These are phyloP conservation scores for Smittia aterrima DNA, from an alignment of 2,888 invertebrate genomes.

Conservation along the genomic window DNA sequence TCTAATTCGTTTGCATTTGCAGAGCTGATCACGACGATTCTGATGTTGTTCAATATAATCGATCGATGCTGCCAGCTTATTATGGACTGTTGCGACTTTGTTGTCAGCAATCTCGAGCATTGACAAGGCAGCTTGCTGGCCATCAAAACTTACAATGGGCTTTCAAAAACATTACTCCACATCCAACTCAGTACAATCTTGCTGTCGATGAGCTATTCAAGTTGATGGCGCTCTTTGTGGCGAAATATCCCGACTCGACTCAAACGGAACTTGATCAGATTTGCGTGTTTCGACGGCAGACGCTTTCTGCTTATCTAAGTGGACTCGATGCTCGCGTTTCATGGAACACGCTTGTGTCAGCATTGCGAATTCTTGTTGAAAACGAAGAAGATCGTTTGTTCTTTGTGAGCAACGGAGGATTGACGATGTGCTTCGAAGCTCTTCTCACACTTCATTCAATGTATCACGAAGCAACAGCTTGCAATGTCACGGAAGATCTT, in stretches of 20 bases:
- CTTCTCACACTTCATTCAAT: constrained; percentile 88
- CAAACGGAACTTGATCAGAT: constrained; percentile 79
- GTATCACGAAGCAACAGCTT: constrained; percentile 90
- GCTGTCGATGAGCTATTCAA: constrained; percentile 91
- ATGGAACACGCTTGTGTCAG: constrained; percentile 91
- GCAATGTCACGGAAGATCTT: constrained; percentile 79
- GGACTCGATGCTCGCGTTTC: constrained; percentile 86
- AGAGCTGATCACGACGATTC: constrained; percentile 96
- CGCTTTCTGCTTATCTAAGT: constrained; percentile 83
- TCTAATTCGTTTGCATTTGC: background rate
- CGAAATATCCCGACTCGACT: constrained; percentile 74
- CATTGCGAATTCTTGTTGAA: constrained; percentile 84
- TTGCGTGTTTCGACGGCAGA: constrained; percentile 79
- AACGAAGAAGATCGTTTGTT: constrained; percentile 84
- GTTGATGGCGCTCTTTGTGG: constrained; percentile 83
- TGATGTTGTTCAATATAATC: constrained; percentile 90
- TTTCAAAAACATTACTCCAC: constrained; percentile 94
- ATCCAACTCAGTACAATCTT: constrained; percentile 85
- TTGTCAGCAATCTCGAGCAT: constrained; percentile 82
- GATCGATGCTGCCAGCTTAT: constrained; percentile 90
- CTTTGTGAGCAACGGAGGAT: constrained; percentile 86
- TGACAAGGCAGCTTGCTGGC: constrained; percentile 81
- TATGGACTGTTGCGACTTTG: constrained; percentile 86
- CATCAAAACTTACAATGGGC: constrained; percentile 98
- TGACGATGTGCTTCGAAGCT: constrained; percentile 69